Conservation (phyloP, 37 sponge, comb jelly and placozoan species). For the Crambe crambe region DNA sequence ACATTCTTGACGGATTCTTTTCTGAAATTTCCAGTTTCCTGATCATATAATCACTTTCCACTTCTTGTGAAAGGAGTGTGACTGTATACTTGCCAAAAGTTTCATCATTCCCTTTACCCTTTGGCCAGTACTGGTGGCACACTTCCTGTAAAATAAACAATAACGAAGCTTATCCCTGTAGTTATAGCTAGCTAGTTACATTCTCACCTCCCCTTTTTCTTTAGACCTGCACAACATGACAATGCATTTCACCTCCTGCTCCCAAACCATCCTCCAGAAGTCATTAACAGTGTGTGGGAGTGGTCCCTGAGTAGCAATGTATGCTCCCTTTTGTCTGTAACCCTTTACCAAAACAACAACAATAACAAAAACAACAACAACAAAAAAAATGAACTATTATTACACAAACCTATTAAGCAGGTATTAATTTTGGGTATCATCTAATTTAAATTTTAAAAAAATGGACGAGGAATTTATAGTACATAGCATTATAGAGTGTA, state of each 20-base stretch:
- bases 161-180: no score
- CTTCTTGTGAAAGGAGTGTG: slow-evolving; percentile 12
- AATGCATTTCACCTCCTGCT: slow-evolving; percentile 20
- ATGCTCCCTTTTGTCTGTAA: slow-evolving; percentile 32
- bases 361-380: no score
- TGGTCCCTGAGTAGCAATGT: slow-evolving; percentile 78
- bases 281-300: slow-evolving; percentile 57
- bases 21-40: slow-evolving; percentile 45
- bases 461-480: not conserved
- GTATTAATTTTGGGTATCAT: no score
- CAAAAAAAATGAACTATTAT: not conserved
- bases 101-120: slow-evolving; percentile 1
- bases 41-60: slow-evolving; percentile 8
- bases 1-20: not conserved
- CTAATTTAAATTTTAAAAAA: not conserved
- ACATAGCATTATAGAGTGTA: not conserved
- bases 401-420: no score
- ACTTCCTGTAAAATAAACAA: slow-evolving; percentile 22
- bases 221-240: slow-evolving; percentile 35
- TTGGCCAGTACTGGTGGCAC: slow-evolving; percentile 57
- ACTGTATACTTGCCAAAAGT: slow-evolving; percentile 40
- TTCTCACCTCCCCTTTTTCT: slow-evolving; percentile 34
- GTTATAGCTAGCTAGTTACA: no score
- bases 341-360: slow-evolving; percentile 14
- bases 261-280: slow-evolving; percentile 83